phyloP scores from a whole-genome alignment of 2,113 vertebrate genomes.

The Monarcha castaneiventris region DNA sequence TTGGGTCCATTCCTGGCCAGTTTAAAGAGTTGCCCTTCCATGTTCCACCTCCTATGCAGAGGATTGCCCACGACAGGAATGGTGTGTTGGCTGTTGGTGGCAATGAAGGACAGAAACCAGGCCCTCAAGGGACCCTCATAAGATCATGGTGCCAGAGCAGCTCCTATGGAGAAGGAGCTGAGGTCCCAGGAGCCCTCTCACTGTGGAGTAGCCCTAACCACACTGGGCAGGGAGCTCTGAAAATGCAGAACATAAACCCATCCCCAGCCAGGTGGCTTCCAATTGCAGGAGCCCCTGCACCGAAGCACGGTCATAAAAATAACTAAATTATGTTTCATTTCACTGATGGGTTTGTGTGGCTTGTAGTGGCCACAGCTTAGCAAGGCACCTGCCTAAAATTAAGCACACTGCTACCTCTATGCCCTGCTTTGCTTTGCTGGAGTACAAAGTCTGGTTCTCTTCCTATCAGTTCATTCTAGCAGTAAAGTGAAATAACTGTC shows the following conservation, averaged over 20 bases:
- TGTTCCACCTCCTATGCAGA: accelerated
- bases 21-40: not conserved
- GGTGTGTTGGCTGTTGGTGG: not conserved
- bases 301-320: not conserved
- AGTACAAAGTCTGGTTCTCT: not conserved
- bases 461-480: not conserved
- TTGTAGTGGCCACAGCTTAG: not conserved
- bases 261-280: not conserved
- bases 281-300: not conserved
- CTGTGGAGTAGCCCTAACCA: not conserved
- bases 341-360: not conserved
- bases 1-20: not conserved
- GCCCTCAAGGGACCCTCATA: not conserved
- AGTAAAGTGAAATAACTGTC: constrained; percentile 19
- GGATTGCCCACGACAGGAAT: not conserved
- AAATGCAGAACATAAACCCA: not conserved
- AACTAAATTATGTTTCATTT: not conserved
- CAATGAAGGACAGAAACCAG: not conserved
- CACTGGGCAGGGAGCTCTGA: not conserved
- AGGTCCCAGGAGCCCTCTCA: not conserved
- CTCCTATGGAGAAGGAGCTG: not conserved
- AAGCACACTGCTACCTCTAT: not conserved
- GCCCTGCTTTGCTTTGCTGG: not conserved
- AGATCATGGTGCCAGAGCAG: not conserved
- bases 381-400: constrained; percentile 31